Evolutionary conservation across 2,888 invertebrate species (phyloP).

Genomic region (Dinocampus coccinellae): DNA sequence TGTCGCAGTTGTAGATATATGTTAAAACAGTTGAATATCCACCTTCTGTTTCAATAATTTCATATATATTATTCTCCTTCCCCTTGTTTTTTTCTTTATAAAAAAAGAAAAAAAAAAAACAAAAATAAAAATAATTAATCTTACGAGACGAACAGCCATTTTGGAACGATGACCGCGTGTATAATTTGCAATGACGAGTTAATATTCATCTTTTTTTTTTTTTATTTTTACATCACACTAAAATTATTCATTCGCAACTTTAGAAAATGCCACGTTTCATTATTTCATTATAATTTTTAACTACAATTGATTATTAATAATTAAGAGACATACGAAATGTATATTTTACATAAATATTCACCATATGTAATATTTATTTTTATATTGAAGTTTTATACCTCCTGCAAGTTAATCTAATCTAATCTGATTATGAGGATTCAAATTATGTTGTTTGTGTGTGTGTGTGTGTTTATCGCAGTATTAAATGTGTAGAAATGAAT

Average conservation of each 20-base stretch:
- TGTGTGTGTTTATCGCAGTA: not conserved
- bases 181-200: constrained; percentile 42
- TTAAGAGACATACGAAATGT: not conserved
- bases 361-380: not conserved
- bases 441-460: not conserved
- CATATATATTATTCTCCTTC: constrained; percentile 26
- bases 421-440: not conserved
- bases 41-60: constrained; percentile 27
- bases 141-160: constrained; percentile 62
- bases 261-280: too few species aligned
- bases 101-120: too few species aligned
- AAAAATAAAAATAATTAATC: constrained; percentile 63
- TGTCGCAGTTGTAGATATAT: not conserved
- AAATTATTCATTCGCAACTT: too few species aligned
- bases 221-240: not conserved
- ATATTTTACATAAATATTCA: not conserved
- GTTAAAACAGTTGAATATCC: not conserved
- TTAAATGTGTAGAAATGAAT: not conserved
- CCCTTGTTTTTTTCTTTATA: too few species aligned
- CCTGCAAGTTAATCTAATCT: not conserved
- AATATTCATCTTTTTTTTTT: constrained; percentile 21
- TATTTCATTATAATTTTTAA: not conserved
- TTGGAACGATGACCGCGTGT: constrained; percentile 57
- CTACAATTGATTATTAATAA: not conserved
- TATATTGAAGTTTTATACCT: not conserved